Evolutionary conservation across 1,140 invertebrate genomes (phyloP), one percentile per base, ranked within the genome.

Genomic region (Trinorchestia longiramus): DNA sequence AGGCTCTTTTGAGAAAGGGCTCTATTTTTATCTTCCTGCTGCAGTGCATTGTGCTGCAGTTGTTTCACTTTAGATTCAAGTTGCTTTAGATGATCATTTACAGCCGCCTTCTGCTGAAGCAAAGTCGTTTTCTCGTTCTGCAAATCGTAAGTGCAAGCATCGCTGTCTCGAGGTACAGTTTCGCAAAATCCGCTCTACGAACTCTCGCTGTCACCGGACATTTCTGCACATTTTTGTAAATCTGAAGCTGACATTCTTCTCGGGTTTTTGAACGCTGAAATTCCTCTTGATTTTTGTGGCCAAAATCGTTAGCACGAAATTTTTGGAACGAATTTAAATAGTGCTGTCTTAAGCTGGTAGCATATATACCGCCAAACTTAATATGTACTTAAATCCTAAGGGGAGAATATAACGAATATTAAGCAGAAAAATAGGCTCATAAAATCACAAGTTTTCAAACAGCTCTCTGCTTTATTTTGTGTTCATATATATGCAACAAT

Each of bases 51-150:
- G 6, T 42, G n/a, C 43, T 90, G 88, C 8, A 90, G 41, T 41
- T 90, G 88, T 90, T 90, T 42, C 43, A 90, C 88, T 42, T 90
- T 90, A 42, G 88, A 42, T 42, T 90, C 41, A 90, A 90, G n/a
- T 90, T 41, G 43, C 28, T 41, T 42, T 4, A 90, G 43, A 43
- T 90, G 43, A 43, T 90, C 88, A 11, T 36, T 28, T 17, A 90
- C 41, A 41, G 88, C 88, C 41, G 41, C n/a, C n/a, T 43, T 41
- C 41, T 90, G 88, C 88, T 90, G 88, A 8, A 90, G 88, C 15
- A 90, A 28, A 90, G 43, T 90, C 11, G n/a, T 43, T 90, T 90
- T 41, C 43, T 90, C 88, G 88, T 43, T 90, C 88, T 42, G n/a
- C 23, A 90, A 42, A 15, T 90, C 88, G 88, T 90, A 42, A 15